A percentile compares a stretch with the other conserved stretches of the same genome.
phyloP scores from a whole-genome alignment of 2,888 invertebrate species.

The Drosophila sordidula region DNA sequence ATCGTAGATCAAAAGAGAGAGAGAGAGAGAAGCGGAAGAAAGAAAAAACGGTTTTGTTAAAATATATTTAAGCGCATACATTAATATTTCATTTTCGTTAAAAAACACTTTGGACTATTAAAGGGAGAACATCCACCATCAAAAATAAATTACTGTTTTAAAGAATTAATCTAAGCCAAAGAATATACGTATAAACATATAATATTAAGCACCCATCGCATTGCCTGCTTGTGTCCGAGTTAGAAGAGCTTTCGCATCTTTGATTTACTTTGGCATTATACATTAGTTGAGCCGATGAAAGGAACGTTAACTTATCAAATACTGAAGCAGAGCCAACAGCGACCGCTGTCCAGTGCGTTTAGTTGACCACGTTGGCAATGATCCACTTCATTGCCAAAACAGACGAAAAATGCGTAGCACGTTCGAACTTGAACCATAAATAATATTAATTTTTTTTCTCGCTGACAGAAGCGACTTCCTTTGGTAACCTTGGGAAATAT shows the following conservation, averaged over 20 bases:
- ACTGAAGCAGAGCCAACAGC: slow-evolving; percentile 34
- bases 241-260: not conserved
- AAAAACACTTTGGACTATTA: too few relatives aligned
- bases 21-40: too few relatives aligned
- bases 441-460: slow-evolving; percentile 75
- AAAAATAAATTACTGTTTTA: too few relatives aligned
- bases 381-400: slow-evolving; percentile 48
- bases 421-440: slow-evolving; percentile 79
- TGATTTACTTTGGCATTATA: not conserved
- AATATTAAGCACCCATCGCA: too few relatives aligned
- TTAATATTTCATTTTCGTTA: too few relatives aligned
- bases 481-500: slow-evolving; percentile 62
- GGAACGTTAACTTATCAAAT: slow-evolving; percentile 38
- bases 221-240: not conserved
- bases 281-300: not conserved
- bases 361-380: slow-evolving; percentile 23
- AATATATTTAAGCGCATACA: too few relatives aligned
- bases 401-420: slow-evolving; percentile 73
- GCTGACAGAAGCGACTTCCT: slow-evolving; percentile 38
- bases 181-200: too few relatives aligned
- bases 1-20: too few relatives aligned
- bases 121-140: too few relatives aligned
- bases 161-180: too few relatives aligned
- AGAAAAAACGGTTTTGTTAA: too few relatives aligned
- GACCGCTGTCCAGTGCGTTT: not conserved